These are phyloP conservation scores for Virgularia gustaviana DNA, from an alignment of 92 coral and sea anemone species.

Conservation along the genomic window DNA sequence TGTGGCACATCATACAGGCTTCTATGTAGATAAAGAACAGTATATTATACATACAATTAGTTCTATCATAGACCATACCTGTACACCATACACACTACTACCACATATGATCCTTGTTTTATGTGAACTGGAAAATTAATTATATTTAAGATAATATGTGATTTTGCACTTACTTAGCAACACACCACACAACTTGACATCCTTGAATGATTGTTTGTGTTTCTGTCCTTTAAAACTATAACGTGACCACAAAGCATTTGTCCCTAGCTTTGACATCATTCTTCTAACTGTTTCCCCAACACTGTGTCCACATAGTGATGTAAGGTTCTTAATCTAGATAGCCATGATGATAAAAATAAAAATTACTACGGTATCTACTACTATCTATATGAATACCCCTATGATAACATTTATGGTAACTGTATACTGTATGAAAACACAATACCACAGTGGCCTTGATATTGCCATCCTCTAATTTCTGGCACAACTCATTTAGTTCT, in stretches of 20 bases:
- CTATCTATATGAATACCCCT: too few relatives aligned
- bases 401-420: too few relatives aligned
- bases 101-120: too few relatives aligned
- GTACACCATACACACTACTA: too few relatives aligned
- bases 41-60: too few relatives aligned
- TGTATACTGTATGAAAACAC: too few relatives aligned
- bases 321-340: neutral
- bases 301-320: neutral
- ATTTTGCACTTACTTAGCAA: neutral
- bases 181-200: neutral
- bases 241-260: neutral
- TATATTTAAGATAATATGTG: too few relatives aligned
- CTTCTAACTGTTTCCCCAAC: neutral
- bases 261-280: neutral
- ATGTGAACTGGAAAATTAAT: too few relatives aligned
- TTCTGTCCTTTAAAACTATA: neutral
- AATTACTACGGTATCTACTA: too few relatives aligned
- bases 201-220: neutral
- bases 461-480: neutral
- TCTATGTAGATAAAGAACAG: too few relatives aligned
- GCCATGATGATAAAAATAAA: neutral
- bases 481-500: neutral
- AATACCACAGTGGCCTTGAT: neutral
- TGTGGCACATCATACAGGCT: too few relatives aligned
- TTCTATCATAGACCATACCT: too few relatives aligned